Base-by-base conservation (phyloP, 1,140 invertebrate species). In the Coboldia fuscipes region DNA sequence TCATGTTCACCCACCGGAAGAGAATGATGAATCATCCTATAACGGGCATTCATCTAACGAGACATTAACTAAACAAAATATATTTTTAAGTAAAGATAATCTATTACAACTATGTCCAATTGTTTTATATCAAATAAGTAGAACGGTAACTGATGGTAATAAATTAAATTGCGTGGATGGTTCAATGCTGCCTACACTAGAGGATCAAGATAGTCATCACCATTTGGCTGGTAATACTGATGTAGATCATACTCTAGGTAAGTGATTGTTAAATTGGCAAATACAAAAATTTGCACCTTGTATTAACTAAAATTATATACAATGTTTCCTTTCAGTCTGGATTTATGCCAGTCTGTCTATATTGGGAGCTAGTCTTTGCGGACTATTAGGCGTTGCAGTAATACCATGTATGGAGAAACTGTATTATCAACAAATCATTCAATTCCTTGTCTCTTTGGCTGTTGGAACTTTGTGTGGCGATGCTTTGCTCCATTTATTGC, bases 381-480 rank as follows among this genome's bases (percentile, higher is more conserved):
- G 85, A 22, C 51, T 92, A 26, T 53, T 86, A 8, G 82, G 77
- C 9, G 71, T 89, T 15, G 72, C 72, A 17, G 75, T 92, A 3
- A 84, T 92, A 48, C 85, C 85, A 2, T 68, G 86, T 9, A 88
- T 90, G 75, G 72, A 84, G 49, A 82, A 80, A 46, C 68, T 70
- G 34, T 85, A 86, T 56, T 93, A 92, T 50, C 76, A 90, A 44
- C 77, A 85, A 41, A 57, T 93, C 23, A 61, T 93, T 36, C 86
- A 92, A 53, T 90, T 89, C 56, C 60, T 93, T 35, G 83, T 94
- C 4, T 84, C 86, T 1, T 58, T 94, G 35, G 89, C 89, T 20
- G 77, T 94, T 21, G 88, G 85, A 10, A 86, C 86, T 4, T 60
- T 96, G 31, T 76, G 80, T 26, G 86, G 86, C 4, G 88, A 93